Evolutionary conservation across 2,888 invertebrate genomes (phyloP), one percentile per base, ranked within the genome.

Genomic region (Drosophila niveifrons): DNA sequence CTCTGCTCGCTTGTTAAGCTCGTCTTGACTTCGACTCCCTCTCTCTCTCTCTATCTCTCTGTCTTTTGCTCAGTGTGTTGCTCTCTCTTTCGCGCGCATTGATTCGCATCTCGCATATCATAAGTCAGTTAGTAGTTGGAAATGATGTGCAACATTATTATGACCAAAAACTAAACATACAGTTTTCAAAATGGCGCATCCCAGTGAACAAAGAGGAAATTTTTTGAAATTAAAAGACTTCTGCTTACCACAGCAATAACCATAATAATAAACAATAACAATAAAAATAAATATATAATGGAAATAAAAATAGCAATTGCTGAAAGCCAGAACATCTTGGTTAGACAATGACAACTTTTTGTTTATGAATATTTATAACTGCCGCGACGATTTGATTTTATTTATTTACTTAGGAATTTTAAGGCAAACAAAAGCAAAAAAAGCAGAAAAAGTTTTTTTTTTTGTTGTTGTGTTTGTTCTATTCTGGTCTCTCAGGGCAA

Each of bases 291-390:
- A 36, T 4, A 36, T 36, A 44, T 7, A 34, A 55, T 36, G 51
- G 52, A 11, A 15, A 50, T 41, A 63, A 13, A 66, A 50, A 62
- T 57, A 65, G 23, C 15, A 66, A 64, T 72, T 55, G 36, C 36
- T 13, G 7, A 56, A 66, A 65, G 61, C 68, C 53, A 67, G 70
- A 82, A 77, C 84, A 83, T 83, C 81, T 77, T 69, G 64, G 66
- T n/a, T 31, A 36, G 65, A 78, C 72, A 76, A 74, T 65, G 65
- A 76, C 78, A 72, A 63, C 70, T 68, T 72, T 72, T 70, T 80
- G 82, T 78, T 83, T 79, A 82, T 85, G 75, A 80, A 82, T 82
- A 82, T 85, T 82, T 80, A 85, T 82, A 58, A 36, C 36, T 59
- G 50, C 61, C 58, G 53, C 57, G 58, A 55, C 47, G 36, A 36